Evolutionary conservation across 2,888 invertebrate species (phyloP), one percentile per base, ranked within the genome.

Genomic region (Brachyopa scutellaris): DNA sequence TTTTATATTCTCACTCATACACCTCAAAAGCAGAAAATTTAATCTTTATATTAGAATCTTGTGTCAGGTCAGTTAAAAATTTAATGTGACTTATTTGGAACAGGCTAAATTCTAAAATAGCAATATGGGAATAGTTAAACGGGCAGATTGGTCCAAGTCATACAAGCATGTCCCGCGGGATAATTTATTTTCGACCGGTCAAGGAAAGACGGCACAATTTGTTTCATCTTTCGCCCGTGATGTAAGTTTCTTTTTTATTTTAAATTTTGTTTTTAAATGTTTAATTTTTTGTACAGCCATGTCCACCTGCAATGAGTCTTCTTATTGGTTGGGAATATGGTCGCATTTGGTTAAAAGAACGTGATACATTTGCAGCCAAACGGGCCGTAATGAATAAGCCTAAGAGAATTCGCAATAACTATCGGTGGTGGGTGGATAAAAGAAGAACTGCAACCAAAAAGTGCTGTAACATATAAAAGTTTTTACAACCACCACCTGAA

Each of bases 271-370:
- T 13, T 4, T 9, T 29, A 17, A 15, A 8, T 11, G 26, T 36
- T 57, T 4, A 7, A 13, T n/a, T 17, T 31, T 2, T 1, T 7
- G 2, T 53, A n/a, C 8, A 77, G 72, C 1, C 9, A 3, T 57
- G 33, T 7, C 72, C 51, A 0, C 40, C 78, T 15, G 11, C 45
- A 47, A 79, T 79, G 73, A 66, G 38, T 19, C 36, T 59, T 11
- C 23, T 79, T 0, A 13, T 79, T 2, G 45, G 59, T 15, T 79
- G 78, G 78, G 78, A 79, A 36, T 79, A 79, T 45, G 78, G 78
- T 11, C 31, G 78, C 17, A 66, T 15, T 15, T 79, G 78, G 78
- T 9, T 79, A 6, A 59, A 53, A 26, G 78, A 79, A 67, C 66
- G 73, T 23, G 36, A 79, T 61, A 59, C 15, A 2, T 79, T 79